These are phyloP conservation scores for Enteromius fasciolatus DNA, from an alignment of 2,797 vertebrate species.

Conservation along the genomic window DNA sequence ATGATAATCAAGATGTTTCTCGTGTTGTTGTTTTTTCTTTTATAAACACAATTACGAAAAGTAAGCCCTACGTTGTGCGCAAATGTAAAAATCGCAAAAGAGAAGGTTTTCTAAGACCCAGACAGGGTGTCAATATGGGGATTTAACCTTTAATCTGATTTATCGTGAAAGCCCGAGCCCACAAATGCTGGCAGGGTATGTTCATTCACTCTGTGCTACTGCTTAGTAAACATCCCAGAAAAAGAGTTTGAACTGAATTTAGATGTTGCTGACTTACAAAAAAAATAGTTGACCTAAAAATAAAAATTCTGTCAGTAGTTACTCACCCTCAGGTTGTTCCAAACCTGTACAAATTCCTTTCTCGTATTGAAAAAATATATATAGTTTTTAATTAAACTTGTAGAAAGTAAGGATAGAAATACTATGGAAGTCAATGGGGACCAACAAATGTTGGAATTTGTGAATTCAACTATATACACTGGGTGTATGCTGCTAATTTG, in stretches of 20 bases:
- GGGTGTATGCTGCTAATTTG: neutral
- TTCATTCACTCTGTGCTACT: neutral
- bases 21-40: conserved; percentile 39
- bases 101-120: conserved; percentile 51
- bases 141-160: conserved; percentile 69
- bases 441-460: neutral
- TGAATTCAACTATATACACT: neutral
- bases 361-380: neutral
- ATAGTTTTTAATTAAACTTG: too few species aligned
- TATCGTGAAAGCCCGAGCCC: conserved; percentile 35
- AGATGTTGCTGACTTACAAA: neutral
- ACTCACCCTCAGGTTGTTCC: neutral
- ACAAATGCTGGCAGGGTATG: conserved; percentile 56
- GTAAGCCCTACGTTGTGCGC: conserved; percentile 12
- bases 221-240: neutral
- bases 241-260: neutral
- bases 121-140: conserved; percentile 49
- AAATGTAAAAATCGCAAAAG: conserved; percentile 36
- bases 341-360: neutral
- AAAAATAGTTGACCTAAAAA: neutral
- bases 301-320: neutral
- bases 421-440: neutral
- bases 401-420: neutral
- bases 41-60: conserved; percentile 55
- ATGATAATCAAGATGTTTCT: conserved; percentile 49